phyloP scores from a whole-genome alignment of 1,140 invertebrate genomes.

The Drosophila orena region DNA sequence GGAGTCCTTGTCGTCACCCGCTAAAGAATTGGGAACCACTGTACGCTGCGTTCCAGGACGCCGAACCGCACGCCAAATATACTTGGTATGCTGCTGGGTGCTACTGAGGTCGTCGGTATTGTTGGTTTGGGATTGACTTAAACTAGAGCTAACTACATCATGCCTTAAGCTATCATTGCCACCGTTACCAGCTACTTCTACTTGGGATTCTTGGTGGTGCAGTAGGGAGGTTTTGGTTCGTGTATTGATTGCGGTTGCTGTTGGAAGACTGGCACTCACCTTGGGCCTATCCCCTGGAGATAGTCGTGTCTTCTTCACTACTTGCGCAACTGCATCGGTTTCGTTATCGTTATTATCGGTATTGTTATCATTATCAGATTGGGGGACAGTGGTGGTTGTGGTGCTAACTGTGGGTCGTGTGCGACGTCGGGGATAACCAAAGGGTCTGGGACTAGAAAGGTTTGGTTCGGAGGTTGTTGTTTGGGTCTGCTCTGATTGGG shows the following conservation, averaged over 20 bases:
- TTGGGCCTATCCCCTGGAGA: conserved; percentile 74
- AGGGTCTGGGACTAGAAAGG: conserved; percentile 86
- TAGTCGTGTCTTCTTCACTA: conserved; percentile 63
- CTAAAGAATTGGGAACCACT: conserved; percentile 37
- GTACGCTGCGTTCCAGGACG: conserved; percentile 18
- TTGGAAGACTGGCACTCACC: conserved; percentile 72
- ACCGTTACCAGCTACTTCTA: conserved; percentile 74
- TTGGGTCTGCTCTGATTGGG: conserved; percentile 51
- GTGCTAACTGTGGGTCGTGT: conserved; percentile 68
- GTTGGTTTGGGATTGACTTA: conserved; percentile 52
- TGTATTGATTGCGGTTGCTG: conserved; percentile 46
- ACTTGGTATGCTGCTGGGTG: conserved; percentile 29
- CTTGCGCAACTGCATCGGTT: conserved; percentile 56
- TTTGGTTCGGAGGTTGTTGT: conserved; percentile 61
- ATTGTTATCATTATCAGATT: conserved; percentile 44
- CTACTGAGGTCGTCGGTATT: conserved; percentile 7
- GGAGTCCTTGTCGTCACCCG: conserved; percentile 44
- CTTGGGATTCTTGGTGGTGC: conserved; percentile 48
- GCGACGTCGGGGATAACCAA: conserved; percentile 85
- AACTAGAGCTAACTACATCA: conserved; percentile 73
- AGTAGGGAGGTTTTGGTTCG: conserved; percentile 41
- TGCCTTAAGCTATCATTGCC: conserved; percentile 76
- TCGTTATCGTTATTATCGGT: conserved; percentile 38
- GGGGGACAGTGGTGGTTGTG: conserved; percentile 31
- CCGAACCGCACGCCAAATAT: conserved; percentile 46